Evolutionary conservation across 1,140 invertebrate species (phyloP).

Genomic region (Archivesica marissinica): DNA sequence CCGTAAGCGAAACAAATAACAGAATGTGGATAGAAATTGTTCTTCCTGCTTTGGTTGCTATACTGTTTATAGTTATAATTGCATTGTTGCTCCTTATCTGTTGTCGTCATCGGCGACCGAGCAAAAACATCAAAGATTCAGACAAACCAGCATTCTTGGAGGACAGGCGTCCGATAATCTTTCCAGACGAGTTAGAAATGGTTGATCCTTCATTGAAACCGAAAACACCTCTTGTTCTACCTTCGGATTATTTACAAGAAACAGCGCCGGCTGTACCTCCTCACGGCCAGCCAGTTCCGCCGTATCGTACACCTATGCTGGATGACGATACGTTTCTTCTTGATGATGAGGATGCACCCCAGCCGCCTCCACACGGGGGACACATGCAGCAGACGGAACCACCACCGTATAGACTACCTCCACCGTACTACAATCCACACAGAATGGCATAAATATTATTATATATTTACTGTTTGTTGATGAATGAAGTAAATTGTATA

Average conservation of each 20-base stretch:
- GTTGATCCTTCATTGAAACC: slow-evolving; percentile 66
- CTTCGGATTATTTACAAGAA: slow-evolving; percentile 65
- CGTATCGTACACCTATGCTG: slow-evolving; percentile 44
- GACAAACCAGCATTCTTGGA: slow-evolving; percentile 71
- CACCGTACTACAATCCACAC: slow-evolving; percentile 66
- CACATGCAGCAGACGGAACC: slow-evolving; percentile 52
- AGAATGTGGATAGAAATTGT: slow-evolving; percentile 56
- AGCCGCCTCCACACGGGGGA: slow-evolving; percentile 41
- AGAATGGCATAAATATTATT: slow-evolving; percentile 28
- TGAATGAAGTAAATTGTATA: not conserved
- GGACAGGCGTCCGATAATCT: slow-evolving; percentile 72
- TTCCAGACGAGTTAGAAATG: slow-evolving; percentile 70
- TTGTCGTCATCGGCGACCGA: slow-evolving; percentile 50
- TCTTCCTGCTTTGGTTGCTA: slow-evolving; percentile 62
- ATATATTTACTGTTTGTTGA: not conserved
- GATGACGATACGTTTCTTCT: slow-evolving; percentile 45
- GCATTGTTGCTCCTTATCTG: slow-evolving; percentile 52
- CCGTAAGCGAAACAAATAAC: not conserved
- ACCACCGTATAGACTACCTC: slow-evolving; percentile 71
- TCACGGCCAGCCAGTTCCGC: slow-evolving; percentile 43
- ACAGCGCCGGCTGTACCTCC: slow-evolving; percentile 31
- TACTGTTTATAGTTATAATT: slow-evolving; percentile 61
- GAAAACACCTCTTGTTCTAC: slow-evolving; percentile 63
- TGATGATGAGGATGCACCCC: slow-evolving; percentile 16
- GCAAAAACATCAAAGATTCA: slow-evolving; percentile 42